Conservation (phyloP, 2,113 vertebrate genomes). For the Cranoglanis bouderius region DNA sequence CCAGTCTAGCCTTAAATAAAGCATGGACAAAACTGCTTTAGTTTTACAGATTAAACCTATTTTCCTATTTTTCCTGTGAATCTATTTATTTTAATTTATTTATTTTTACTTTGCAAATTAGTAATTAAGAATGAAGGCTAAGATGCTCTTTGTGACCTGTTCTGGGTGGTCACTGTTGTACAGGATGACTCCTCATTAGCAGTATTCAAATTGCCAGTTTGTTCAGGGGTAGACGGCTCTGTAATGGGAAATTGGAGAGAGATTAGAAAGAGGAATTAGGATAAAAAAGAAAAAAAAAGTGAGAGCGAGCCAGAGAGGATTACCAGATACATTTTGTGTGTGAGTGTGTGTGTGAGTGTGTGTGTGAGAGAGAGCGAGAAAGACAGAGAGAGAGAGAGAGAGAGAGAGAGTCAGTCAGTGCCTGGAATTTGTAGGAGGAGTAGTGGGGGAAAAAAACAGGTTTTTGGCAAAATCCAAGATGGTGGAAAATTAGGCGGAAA, state of each 20-base stretch:
- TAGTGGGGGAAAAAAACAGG: too few relatives aligned
- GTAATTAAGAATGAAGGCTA: background rate
- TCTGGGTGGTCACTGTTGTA: constrained; percentile 58
- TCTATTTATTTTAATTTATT: too few relatives aligned
- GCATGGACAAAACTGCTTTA: background rate
- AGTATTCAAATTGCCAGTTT: constrained; percentile 43
- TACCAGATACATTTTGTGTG: background rate
- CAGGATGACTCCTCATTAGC: constrained; percentile 64
- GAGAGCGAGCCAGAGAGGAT: background rate
- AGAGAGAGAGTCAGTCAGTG: background rate
- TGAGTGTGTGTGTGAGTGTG: background rate
- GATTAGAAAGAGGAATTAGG: background rate
- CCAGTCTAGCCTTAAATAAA: background rate
- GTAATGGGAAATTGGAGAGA: constrained; percentile 37
- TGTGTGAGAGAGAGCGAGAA: background rate
- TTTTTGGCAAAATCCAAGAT: too few relatives aligned
- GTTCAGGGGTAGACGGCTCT: constrained; percentile 49
- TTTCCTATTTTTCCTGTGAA: background rate
- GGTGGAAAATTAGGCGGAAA: too few relatives aligned
- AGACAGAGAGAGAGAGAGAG: background rate
- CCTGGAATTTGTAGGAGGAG: background rate
- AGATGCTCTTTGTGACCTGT: background rate
- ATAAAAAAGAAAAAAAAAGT: background rate
- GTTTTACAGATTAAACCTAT: background rate
- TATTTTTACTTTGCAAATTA: background rate